Conservation (phyloP, 2,888 invertebrate species). For the Tenthredo mesomela region DNA sequence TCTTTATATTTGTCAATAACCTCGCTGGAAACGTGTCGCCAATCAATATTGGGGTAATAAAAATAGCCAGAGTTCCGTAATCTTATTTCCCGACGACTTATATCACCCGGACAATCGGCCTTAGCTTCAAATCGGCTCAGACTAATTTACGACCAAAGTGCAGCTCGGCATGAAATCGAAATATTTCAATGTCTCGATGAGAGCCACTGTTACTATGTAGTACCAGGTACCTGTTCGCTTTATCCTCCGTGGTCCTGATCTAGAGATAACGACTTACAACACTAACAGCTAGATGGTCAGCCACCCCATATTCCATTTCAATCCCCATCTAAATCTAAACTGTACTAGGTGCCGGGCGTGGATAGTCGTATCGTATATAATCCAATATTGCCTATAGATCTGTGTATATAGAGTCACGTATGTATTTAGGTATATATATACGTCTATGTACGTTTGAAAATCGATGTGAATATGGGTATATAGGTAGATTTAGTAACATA, state of each 20-base stretch:
- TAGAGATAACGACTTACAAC: slow-evolving; percentile 64
- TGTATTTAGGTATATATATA: neutral
- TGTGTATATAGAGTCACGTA: neutral
- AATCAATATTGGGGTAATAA: slow-evolving; percentile 54
- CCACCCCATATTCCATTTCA: slow-evolving; percentile 63
- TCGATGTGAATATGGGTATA: neutral
- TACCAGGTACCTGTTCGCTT: slow-evolving; percentile 61
- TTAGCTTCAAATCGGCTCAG: neutral
- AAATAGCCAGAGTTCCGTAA: neutral
- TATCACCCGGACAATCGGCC: slow-evolving; percentile 11
- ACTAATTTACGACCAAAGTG: neutral
- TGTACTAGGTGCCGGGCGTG: slow-evolving; percentile 47
- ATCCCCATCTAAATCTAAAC: slow-evolving; percentile 66
- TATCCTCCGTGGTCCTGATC: slow-evolving; percentile 58
- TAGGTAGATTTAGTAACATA: neutral
- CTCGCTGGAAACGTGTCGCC: slow-evolving; percentile 58
- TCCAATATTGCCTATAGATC: slow-evolving; percentile 33
- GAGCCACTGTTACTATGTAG: slow-evolving; percentile 56
- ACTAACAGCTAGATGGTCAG: slow-evolving; percentile 53
- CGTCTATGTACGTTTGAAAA: neutral
- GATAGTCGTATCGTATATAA: slow-evolving; percentile 42
- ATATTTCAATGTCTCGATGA: slow-evolving; percentile 51
- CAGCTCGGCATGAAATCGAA: neutral
- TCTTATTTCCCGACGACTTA: neutral
- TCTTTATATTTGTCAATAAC: slow-evolving; percentile 56